phyloP scores from a whole-genome alignment of 2,888 invertebrate species.

The Nomada hirtipes region DNA sequence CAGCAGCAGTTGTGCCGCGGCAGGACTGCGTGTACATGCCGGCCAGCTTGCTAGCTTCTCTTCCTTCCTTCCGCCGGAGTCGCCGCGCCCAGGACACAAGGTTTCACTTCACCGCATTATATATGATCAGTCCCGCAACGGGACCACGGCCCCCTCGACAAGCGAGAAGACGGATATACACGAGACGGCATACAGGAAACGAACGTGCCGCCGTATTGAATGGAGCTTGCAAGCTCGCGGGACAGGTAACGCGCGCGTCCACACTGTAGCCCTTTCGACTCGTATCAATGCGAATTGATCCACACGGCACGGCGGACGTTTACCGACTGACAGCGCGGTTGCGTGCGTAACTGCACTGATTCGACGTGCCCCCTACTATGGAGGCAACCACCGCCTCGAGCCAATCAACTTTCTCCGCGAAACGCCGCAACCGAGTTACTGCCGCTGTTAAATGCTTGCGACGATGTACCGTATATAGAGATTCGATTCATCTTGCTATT shows the following conservation, averaged over 20 bases:
- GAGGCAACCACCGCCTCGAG: slow-evolving; percentile 36
- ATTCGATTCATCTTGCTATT: slow-evolving; percentile 7
- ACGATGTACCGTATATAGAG: slow-evolving; percentile 34
- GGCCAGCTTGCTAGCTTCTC: slow-evolving; percentile 54
- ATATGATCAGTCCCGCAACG: slow-evolving; percentile 27
- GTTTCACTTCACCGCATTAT: slow-evolving; percentile 62
- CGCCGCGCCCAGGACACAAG: slow-evolving; percentile 67
- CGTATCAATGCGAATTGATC: slow-evolving; percentile 10
- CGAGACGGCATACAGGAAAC: slow-evolving; percentile 1
- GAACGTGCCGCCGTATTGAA: slow-evolving; percentile 20
- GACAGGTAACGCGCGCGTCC: slow-evolving; percentile 25
- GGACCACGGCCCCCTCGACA: neutral
- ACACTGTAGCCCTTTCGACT: neutral
- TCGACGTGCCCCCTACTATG: slow-evolving; percentile 28
- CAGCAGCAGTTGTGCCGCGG: slow-evolving; percentile 56
- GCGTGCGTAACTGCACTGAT: slow-evolving; percentile 50
- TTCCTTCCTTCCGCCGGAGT: slow-evolving; percentile 55
- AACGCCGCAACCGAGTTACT: slow-evolving; percentile 22
- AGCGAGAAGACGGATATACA: slow-evolving; percentile 9
- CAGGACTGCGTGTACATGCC: slow-evolving; percentile 72
- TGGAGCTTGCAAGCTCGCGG: slow-evolving; percentile 24
- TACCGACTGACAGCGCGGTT: slow-evolving; percentile 66
- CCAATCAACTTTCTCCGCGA: slow-evolving; percentile 68
- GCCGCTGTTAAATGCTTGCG: slow-evolving; percentile 28
- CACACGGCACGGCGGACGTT: slow-evolving; percentile 57